Evolutionary conservation across 2,797 vertebrate species (phyloP).

Genomic region (Pempheris klunzingeri): DNA sequence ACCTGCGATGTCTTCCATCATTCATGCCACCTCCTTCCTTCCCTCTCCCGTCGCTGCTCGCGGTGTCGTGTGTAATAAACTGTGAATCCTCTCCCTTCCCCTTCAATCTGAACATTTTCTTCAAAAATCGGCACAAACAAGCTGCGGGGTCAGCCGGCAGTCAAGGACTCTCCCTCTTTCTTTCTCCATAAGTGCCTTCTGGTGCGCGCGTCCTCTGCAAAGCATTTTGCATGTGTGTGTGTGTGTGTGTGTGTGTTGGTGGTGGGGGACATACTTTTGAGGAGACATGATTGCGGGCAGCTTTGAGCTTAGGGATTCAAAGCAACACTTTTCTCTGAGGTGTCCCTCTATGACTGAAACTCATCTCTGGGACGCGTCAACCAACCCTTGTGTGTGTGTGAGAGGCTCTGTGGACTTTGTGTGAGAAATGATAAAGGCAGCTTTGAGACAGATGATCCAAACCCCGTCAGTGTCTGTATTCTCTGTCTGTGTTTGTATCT

Average conservation of each 20-base stretch:
- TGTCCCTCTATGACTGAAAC: constrained; percentile 65
- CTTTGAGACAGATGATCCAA: constrained; percentile 69
- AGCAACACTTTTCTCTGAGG: constrained; percentile 71
- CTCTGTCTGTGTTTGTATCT: constrained; percentile 18
- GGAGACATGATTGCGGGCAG: constrained; percentile 66
- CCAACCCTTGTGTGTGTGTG: constrained; percentile 7
- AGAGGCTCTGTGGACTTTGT: constrained; percentile 32
- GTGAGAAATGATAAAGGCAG: constrained; percentile 60
- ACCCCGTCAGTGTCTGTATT: constrained; percentile 40
- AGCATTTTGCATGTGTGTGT: constrained; percentile 52
- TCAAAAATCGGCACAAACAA: constrained; percentile 74
- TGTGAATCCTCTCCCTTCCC: constrained; percentile 31
- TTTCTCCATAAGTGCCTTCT: constrained; percentile 65
- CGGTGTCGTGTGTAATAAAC: constrained; percentile 58
- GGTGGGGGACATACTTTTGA: constrained; percentile 44
- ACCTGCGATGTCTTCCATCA: constrained; percentile 64
- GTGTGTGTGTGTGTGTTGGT: constrained; percentile 17
- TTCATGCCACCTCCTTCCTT: constrained; percentile 40
- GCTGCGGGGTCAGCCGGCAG: constrained; percentile 70
- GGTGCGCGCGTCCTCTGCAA: constrained; percentile 53
- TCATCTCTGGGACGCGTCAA: constrained; percentile 63
- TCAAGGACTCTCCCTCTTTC: constrained; percentile 78
- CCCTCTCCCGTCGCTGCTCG: constrained; percentile 33
- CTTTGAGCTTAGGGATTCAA: constrained; percentile 67
- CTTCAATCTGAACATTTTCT: constrained; percentile 42